Conservation (phyloP, 2,888 invertebrate genomes). For the Nomada ferruginata region DNA sequence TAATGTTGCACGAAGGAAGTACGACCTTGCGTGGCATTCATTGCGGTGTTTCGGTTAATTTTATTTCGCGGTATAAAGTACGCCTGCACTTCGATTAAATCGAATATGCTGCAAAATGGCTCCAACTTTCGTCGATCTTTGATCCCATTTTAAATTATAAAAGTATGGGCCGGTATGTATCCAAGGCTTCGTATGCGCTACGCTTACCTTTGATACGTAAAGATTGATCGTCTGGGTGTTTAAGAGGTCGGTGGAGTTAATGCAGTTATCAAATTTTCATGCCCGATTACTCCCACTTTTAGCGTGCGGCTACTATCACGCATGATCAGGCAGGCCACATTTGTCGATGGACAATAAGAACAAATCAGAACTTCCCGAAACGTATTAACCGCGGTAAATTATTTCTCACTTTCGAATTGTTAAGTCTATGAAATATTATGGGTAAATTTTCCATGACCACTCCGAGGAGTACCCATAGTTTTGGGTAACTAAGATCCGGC, state of each 20-base stretch:
- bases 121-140: neutral
- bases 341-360: slow-evolving; percentile 34
- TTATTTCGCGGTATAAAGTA: neutral
- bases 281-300: slow-evolving; percentile 70
- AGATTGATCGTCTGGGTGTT: slow-evolving; percentile 64
- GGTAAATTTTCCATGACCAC: neutral
- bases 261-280: slow-evolving; percentile 68
- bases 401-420: neutral
- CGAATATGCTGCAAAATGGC: slow-evolving; percentile 35
- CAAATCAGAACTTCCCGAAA: slow-evolving; percentile 23
- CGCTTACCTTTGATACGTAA: slow-evolving; percentile 28
- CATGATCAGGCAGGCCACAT: slow-evolving; percentile 57
- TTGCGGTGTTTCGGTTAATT: neutral
- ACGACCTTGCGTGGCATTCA: neutral
- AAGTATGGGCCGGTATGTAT: neutral
- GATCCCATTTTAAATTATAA: neutral
- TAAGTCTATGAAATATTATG: neutral
- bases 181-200: neutral
- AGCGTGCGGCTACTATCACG: slow-evolving; percentile 56
- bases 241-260: slow-evolving; percentile 66
- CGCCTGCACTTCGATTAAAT: neutral
- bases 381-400: neutral
- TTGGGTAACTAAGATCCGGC: neutral
- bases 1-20: neutral
- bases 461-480: neutral